A percentile compares a stretch with the other conserved stretches of the same genome.
Evolutionary conservation across 2,797 vertebrate genomes (phyloP).

Genomic region (Hydrolagus colliei): DNA sequence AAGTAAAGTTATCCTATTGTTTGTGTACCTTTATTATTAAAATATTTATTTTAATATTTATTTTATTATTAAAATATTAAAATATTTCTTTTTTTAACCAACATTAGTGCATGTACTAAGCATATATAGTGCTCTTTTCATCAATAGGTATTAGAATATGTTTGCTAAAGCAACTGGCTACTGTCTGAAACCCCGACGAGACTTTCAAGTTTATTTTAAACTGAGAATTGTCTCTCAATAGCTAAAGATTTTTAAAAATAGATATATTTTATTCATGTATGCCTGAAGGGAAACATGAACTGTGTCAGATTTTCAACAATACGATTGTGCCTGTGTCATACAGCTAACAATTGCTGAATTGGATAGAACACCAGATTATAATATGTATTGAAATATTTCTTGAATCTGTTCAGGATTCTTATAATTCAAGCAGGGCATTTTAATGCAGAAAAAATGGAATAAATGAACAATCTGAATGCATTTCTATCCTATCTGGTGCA

Average conservation of each 20-base stretch:
- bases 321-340: neutral
- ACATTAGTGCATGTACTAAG: too few relatives aligned
- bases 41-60: too few relatives aligned
- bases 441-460: neutral
- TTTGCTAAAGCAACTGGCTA: neutral
- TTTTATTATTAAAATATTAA: too few relatives aligned
- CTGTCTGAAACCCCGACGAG: neutral
- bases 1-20: too few relatives aligned
- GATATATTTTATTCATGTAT: neutral
- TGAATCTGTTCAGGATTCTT: neutral
- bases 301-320: neutral
- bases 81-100: too few relatives aligned
- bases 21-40: too few relatives aligned
- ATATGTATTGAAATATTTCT: neutral
- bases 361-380: neutral
- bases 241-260: neutral
- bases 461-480: neutral
- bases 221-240: too few relatives aligned
- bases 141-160: too few relatives aligned
- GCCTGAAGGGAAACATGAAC: constrained; percentile 3
- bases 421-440: neutral
- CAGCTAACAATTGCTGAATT: neutral
- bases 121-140: neutral
- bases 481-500: constrained; percentile 2
- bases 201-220: neutral